phyloP scores from a whole-genome alignment of 2,113 vertebrate species.

The Aphyosemion australe region DNA sequence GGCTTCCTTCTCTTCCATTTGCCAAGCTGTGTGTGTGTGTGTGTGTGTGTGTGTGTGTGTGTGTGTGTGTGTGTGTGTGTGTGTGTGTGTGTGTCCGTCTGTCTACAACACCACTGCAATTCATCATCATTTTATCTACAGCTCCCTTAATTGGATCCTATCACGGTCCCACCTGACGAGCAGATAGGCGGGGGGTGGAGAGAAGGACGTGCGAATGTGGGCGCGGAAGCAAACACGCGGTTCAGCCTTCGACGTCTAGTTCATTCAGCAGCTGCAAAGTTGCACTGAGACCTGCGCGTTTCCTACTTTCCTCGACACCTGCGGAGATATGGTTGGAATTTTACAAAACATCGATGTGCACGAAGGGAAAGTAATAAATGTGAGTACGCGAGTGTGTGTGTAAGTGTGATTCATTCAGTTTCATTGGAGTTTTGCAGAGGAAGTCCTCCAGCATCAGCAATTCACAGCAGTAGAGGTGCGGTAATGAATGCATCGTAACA shows the following conservation, averaged over 20 bases:
- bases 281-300: conserved; percentile 21
- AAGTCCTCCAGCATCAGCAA: conserved; percentile 46
- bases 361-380: conserved; percentile 8
- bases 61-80: conserved; percentile 59
- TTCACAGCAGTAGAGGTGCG: conserved; percentile 31
- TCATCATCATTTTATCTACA: conserved; percentile 90
- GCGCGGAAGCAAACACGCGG: background rate
- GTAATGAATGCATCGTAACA: conserved; percentile 42
- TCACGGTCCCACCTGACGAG: conserved; percentile 82
- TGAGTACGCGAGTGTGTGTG: background rate
- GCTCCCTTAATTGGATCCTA: conserved; percentile 89
- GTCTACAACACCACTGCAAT: conserved; percentile 78
- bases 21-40: background rate
- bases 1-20: conserved; percentile 20
- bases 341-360: conserved; percentile 31
- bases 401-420: conserved; percentile 22
- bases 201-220: background rate
- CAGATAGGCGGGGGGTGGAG: conserved; percentile 11
- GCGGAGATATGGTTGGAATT: conserved; percentile 22
- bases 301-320: conserved; percentile 15
- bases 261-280: conserved; percentile 35
- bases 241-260: background rate
- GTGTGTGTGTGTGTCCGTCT: conserved; percentile 59
- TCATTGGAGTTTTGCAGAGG: conserved; percentile 45
- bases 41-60: conserved; percentile 27